phyloP scores from a whole-genome alignment of 2,797 vertebrate species.

The Microtus agrestis region DNA sequence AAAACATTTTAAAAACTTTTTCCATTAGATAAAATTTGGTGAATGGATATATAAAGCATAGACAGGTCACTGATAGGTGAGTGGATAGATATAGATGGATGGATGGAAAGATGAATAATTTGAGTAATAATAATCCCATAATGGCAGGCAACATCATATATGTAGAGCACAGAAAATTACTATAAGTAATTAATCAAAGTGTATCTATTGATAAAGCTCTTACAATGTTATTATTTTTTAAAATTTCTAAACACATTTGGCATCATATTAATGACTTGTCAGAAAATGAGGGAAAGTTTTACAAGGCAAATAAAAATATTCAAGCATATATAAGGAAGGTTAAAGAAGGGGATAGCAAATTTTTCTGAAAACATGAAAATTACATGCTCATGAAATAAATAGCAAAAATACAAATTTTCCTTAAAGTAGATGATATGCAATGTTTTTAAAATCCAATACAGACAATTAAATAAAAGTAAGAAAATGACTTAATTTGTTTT shows the following conservation, averaged over 20 bases:
- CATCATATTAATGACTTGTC: neutral
- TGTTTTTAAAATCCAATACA: neutral
- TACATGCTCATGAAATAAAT: slow-evolving; percentile 15
- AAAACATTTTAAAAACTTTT: neutral
- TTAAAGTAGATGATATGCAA: neutral
- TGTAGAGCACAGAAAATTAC: neutral
- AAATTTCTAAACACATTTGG: neutral
- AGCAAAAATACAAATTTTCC: neutral
- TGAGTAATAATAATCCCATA: neutral
- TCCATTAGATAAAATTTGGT: neutral
- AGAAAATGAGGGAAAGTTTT: neutral
- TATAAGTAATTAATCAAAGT: slow-evolving; percentile 34
- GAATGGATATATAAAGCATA: too few species aligned
- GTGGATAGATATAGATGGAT: neutral
- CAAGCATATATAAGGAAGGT: neutral
- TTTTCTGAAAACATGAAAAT: slow-evolving; percentile 6
- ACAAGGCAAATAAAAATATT: neutral
- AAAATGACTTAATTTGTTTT: neutral
- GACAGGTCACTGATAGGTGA: neutral
- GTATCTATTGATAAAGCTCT: neutral
- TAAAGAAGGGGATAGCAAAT: slow-evolving; percentile 11
- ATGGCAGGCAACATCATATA: neutral
- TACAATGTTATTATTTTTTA: slow-evolving; percentile 3
- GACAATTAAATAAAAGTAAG: neutral
- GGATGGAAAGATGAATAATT: neutral